Evolutionary conservation across 2,113 vertebrate genomes (phyloP), one percentile per base, ranked within the genome.

Genomic region (Salvelinus sp.): DNA sequence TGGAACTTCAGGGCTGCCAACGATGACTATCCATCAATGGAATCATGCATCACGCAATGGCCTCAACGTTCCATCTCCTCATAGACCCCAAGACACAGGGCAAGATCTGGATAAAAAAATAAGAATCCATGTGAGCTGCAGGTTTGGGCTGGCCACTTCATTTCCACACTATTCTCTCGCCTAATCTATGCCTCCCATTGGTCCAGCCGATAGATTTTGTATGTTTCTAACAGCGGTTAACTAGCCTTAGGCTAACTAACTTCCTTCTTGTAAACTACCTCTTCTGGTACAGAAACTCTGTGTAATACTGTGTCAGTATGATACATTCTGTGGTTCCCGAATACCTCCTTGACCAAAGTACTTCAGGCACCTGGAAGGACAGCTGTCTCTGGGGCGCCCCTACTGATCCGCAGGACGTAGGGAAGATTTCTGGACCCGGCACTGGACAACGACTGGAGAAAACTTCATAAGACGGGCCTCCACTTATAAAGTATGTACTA

Each of bases 1-100:
- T 99, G 97, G 97, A 97, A 94, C 90, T 99, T 3, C 96, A 98
- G 92, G 98, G 97, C 89, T 99, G 68, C 97, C n/a, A 98, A 93
- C 28, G 97, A 99, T 38, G 95, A 98, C 92, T 99, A 50, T 99
- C 98, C 30, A 95, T 97, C 86, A 99, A 99, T 4, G 97, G 95
- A 50, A 96, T 99, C 50, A 99, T 99, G n/a, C 81, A 95, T 95
- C 74, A 96, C 96, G n/a, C 71, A 98, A 98, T n/a, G 87, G 97
- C 94, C 25, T 93, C 97, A n/a, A 62, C 94, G 96, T 98, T 95
- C 83, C 97, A 97, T 58, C 92, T 99, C 73, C 88, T 99, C 69
- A 94, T 99, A 3, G 98, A 99, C 86, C 98, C 97, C 2, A 97
- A 99, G 88, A 95, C 92, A 6, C 98, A 99, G 87, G 97, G 97